phyloP scores from a whole-genome alignment of 1,140 invertebrate genomes.

The Tetragonula clypearis region DNA sequence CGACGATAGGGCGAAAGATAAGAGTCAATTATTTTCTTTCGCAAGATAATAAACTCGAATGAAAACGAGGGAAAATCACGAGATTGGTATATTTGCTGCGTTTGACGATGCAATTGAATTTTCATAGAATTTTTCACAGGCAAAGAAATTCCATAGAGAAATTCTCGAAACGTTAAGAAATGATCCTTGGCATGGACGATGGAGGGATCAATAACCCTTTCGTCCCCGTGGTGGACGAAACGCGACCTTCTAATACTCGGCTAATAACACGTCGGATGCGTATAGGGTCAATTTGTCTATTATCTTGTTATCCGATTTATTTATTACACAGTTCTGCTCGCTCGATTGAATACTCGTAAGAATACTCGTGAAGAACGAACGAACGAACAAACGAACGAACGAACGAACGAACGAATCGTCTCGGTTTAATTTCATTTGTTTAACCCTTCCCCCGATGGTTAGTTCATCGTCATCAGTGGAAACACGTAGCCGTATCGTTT shows the following conservation, averaged over 20 bases:
- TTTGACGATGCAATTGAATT: neutral
- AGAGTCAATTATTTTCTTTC: neutral
- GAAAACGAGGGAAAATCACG: neutral
- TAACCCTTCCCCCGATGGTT: too few species aligned
- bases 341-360: neutral
- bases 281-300: conserved; percentile 79
- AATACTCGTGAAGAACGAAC: neutral
- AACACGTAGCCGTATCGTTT: neutral
- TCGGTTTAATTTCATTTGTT: neutral
- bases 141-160: neutral
- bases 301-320: conserved; percentile 78
- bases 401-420: neutral
- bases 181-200: neutral
- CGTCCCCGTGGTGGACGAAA: conserved; percentile 29
- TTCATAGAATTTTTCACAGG: neutral
- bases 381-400: too few species aligned
- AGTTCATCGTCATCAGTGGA: neutral
- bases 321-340: conserved; percentile 72
- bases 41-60: too few species aligned
- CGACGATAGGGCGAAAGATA: too few species aligned
- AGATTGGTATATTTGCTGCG: neutral
- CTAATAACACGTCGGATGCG: conserved; percentile 76
- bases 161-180: neutral
- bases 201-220: conserved; percentile 9
- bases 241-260: conserved; percentile 73